Base-by-base conservation (phyloP, 2,888 invertebrate genomes). In the Colostygia pectinataria region DNA sequence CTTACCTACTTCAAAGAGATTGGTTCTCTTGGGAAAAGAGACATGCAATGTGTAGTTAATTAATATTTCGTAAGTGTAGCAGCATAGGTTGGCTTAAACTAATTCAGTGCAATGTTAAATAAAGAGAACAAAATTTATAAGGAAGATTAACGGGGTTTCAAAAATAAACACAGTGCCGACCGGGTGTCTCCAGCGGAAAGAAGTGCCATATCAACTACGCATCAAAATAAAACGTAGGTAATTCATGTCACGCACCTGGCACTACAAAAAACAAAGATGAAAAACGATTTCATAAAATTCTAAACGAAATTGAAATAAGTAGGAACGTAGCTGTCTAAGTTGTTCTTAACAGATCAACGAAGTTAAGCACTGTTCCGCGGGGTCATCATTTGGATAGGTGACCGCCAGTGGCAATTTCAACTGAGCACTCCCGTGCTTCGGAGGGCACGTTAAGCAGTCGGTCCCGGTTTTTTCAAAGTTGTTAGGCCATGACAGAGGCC, bases 111-210 rank as follows among this genome's bases (percentile, higher is more conserved):
- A 31, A 10, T 18, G 18, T 23, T 14, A 9, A 25, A 2, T 8
- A 14, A 27, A 31, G 58, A 59, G 58, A 36, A 55, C 37, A 51
- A 59, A 54, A 65, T 49, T 51, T 59, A 55, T 61, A 73, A 70
- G 71, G 65, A 71, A 74, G 71, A 80, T 80, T 78, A 79, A 80
- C 80, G 79, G 66, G 65, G 64, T 73, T 77, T 80, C 82, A 83
- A 80, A 83, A 80, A 84, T 81, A 83, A 80, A 77, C 76, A 59
- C 53, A 61, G 57, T 63, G 68, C 66, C n/a, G n/a, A 68, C 65
- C 71, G 72, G 68, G 56, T 67, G 67, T 62, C 65, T 65, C 58
- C 61, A 64, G 51, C 66, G 61, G 74, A 71, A 75, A 4, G 15
- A 3, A 15, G 2, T 15, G 73, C 69, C 74, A 61, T n/a, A 49